Base-by-base conservation (phyloP, 2,888 invertebrate genomes). In the Tipula unca region DNA sequence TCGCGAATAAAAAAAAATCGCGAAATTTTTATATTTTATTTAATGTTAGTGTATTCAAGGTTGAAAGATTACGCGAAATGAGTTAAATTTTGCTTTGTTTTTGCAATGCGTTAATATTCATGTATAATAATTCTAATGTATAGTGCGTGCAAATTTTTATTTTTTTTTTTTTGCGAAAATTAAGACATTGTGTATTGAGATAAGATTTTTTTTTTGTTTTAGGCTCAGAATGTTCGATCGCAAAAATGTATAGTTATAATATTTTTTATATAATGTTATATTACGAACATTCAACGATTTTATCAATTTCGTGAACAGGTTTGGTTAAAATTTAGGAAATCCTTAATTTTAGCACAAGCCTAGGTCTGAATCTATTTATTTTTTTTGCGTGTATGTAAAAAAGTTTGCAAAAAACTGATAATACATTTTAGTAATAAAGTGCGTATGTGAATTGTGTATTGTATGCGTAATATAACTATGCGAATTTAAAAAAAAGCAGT, bases 1-100 rank as follows among this genome's bases (percentile, higher is more conserved):
- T 54, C 29, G 82, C 82, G 82, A 82, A 82, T 29, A 82, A 29
- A 82, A 82, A 82, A 82, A 82, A 82, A 82, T 29, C n/a, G 82
- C 29, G 82, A 29, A n/a, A 82, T 82, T 82, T 20, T 82, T 25
- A 32, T 32, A 6, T 32, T 32, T 3, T 32, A 32, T 32, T 32
- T 69, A 69, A 10, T 82, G 29, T 82, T 29, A 82, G 29, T 82
- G 6, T 29, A 29, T 82, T 82, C 29, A 29, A 82, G 29, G 48
- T 54, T 54, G 6, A 5, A 1, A 54, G 48, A 54, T 54, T 54
- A 54, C 17, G 48, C 48, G 48, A 54, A n/a, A 54, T 13, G 48
- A 17, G n/a, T 54, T 54, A 54, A 54, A 54, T 54, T 17, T 17
- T n/a, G 1, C 14, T 42, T 42, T 42, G 14, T 13, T 42, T 14